Evolutionary conservation across 2,888 invertebrate genomes (phyloP), one percentile per base, ranked within the genome.

Genomic region (Brachyptera putata): DNA sequence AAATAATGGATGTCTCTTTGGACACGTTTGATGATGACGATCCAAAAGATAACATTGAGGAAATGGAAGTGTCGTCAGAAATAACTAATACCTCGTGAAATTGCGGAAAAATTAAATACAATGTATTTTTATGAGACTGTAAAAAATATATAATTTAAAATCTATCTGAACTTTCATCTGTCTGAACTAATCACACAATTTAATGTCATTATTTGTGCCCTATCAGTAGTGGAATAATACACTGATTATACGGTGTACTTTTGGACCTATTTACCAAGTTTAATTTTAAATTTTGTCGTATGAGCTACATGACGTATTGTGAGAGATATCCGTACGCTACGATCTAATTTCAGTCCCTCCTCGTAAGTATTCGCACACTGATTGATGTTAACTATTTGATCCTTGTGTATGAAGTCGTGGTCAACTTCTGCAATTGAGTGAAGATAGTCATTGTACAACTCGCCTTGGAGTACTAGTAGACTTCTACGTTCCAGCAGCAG

Each of bases 291-390:
- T 75, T 84, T 84, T 58, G 84, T 83, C 39, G 91, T 88, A 77
- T 91, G 95, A 43, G 95, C 95, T 36, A 96, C 95, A 81, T 93
- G 87, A 72, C 97, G 81, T 67, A 97, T 93, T 13, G 96, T 97
- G 56, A 97, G 75, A 13, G 96, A 97, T 65, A 95, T 77, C 69
- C 97, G 82, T 4, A 87, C 90, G 9, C 76, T 76, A 67, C 94
- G 79, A 56, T 74, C 67, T 22, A 92, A 68, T 56, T 72, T 74
- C 61, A 84, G 77, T 36, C 84, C 85, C 58, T 78, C 73, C 16
- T 72, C 70, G 74, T 82, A 83, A 57, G 75, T 73, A 59, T 74
- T 71, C 56, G 79, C 79, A 73, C 87, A 88, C 69, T 82, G 74
- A 55, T 81, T 71, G 66, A 90, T 76, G 74, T 91, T 91, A 25